Evolutionary conservation across 2,113 vertebrate genomes (phyloP), one percentile per base, ranked within the genome.

Genomic region (Pithys albifrons): DNA sequence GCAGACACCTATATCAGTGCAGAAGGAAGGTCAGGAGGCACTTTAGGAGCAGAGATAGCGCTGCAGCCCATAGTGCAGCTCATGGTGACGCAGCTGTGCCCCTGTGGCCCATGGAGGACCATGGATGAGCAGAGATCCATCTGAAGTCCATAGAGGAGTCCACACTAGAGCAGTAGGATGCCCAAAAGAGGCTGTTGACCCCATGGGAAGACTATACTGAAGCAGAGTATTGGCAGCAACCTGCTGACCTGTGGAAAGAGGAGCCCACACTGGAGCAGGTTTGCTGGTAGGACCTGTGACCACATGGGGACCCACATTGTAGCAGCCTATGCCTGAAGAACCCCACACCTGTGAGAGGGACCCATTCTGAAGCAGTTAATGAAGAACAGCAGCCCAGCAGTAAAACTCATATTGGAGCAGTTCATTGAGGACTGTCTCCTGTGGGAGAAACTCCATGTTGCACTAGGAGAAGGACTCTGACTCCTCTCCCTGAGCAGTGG

Each of bases 371-470:
- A 49, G 13, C 20, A 72, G 17, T 31, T 12, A 1, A 0, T 25
- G 35, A 35, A 3, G 46, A 20, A 17, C 41, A 49, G 57, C 20
- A 17, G 28, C 49, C 16, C 3, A 3, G 16, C 49, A 24, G 66
- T 48, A 25, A 24, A 49, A 48, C 29, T n/a, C 41, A 41, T 4
- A 6, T 16, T 20, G 19, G 19, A 35, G 19, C 29, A 35, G 5
- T 22, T 57, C 29, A 31, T 72, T 41, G 19, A 48, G n/a, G 41
- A 7, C 24, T 79, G 8, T 33, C 8, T 49, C 19, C 66, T n/a
- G 4, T 29, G 16, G 48, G 49, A 64, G 2, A 41, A 4, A 48
- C n/a, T 8, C 7, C 48, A n/a, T 13, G 2, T 0, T 19, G 28
- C 24, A 48, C 13, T 10, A 64, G 10, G 16, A 10, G 12, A 64